Conservation (phyloP, 92 coral and sea anemone genomes). For the Siderastrea radians region DNA sequence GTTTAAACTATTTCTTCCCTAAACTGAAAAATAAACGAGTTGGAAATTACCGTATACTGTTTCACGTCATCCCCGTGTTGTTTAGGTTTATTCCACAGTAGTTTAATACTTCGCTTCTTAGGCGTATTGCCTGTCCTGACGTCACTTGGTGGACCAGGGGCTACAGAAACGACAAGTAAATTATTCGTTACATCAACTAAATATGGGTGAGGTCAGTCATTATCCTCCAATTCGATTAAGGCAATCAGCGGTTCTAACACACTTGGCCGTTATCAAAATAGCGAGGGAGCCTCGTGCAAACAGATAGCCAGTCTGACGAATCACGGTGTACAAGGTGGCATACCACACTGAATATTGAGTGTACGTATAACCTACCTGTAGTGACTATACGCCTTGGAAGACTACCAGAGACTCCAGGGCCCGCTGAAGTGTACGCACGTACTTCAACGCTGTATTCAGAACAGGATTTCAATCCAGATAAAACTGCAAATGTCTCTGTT, state of each 20-base stretch:
- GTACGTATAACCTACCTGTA: slow-evolving; percentile 30
- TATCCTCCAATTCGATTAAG: neutral
- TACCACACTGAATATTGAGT: too few species aligned
- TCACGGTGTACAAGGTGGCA: too few species aligned
- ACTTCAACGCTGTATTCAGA: slow-evolving; percentile 58
- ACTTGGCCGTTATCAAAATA: too few species aligned
- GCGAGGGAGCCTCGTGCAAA: too few species aligned
- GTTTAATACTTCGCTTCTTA: neutral
- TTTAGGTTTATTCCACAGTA: neutral
- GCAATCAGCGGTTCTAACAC: neutral
- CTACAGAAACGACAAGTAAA: neutral
- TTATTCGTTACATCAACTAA: neutral
- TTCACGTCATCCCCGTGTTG: neutral
- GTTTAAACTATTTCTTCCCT: too few species aligned
- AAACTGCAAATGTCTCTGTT: slow-evolving; percentile 23
- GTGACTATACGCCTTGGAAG: slow-evolving; percentile 10
- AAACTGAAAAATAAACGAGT: too few species aligned
- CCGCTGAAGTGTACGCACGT: slow-evolving; percentile 62
- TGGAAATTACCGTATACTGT: neutral
- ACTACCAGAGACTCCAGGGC: slow-evolving; percentile 62
- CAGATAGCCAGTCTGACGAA: too few species aligned
- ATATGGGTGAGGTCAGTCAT: neutral
- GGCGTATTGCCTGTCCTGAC: neutral
- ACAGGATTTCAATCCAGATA: slow-evolving; percentile 34
- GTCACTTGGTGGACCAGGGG: slow-evolving; percentile 5